Conservation (phyloP, 2,888 invertebrate genomes). For the Thereva unica region DNA sequence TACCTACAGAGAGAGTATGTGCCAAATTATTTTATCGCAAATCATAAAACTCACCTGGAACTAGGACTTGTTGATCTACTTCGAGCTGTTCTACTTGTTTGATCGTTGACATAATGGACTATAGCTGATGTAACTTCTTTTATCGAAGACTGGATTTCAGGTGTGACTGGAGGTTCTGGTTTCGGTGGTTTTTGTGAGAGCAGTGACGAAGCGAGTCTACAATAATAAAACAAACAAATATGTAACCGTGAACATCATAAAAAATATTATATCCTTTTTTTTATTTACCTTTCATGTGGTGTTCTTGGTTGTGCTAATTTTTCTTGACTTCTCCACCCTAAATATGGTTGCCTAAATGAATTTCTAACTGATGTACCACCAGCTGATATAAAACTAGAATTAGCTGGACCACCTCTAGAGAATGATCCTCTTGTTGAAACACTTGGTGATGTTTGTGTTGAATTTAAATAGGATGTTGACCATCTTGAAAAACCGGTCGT, state of each 20-base stretch:
- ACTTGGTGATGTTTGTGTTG: conserved; percentile 74
- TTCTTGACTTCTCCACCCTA: conserved; percentile 89
- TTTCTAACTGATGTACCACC: conserved; percentile 62
- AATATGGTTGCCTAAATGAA: conserved; percentile 84
- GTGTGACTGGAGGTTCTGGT: conserved; percentile 57
- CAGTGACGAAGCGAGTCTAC: conserved; percentile 69
- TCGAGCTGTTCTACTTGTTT: conserved; percentile 64
- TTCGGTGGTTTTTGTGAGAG: conserved; percentile 61
- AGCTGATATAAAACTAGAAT: conserved; percentile 62
- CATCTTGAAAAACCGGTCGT: conserved; percentile 60
- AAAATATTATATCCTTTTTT: conserved; percentile 4
- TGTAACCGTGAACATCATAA: neutral
- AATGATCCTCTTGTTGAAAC: conserved; percentile 74
- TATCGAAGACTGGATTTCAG: conserved; percentile 81
- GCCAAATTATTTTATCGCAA: neutral
- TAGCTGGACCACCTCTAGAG: conserved; percentile 62
- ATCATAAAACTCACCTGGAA: conserved; percentile 53
- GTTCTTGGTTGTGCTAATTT: conserved; percentile 78
- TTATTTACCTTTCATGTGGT: conserved; percentile 74
- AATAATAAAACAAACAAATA: conserved; percentile 22
- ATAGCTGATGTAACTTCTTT: conserved; percentile 92
- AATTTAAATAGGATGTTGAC: conserved; percentile 77
- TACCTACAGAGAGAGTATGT: neutral
- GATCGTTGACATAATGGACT: conserved; percentile 84
- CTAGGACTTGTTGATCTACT: conserved; percentile 57